These are phyloP conservation scores for Dinoponera quadriceps DNA, from an alignment of 1,140 invertebrate species.

Conservation along the genomic window DNA sequence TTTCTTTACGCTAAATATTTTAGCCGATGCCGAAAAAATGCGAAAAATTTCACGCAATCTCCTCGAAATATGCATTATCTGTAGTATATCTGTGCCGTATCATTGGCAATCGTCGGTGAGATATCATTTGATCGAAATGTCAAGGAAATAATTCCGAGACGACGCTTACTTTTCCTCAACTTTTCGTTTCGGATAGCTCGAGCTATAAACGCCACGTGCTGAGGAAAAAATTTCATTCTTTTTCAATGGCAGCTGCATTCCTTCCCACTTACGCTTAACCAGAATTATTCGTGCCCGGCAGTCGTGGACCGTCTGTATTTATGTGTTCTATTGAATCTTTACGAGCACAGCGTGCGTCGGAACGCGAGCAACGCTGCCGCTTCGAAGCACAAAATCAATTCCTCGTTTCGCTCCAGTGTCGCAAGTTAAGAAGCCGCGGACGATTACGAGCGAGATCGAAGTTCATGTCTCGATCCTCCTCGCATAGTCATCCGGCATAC, in stretches of 20 bases:
- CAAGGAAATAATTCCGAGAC: no score
- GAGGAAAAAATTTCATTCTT: no score
- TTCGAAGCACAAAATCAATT: background rate
- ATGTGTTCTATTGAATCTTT: background rate
- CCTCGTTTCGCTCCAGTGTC: background rate
- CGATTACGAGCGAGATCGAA: constrained; percentile 20
- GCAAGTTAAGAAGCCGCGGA: background rate
- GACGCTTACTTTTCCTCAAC: no score
- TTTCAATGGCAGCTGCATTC: no score
- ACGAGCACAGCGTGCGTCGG: background rate
- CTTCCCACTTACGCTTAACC: background rate
- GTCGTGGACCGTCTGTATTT: background rate
- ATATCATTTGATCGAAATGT: no score
- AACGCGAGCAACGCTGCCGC: background rate
- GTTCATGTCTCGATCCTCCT: constrained; percentile 21
- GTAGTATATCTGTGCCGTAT: no score
- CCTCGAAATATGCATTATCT: no score
- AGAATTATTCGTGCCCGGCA: constrained; percentile 2
- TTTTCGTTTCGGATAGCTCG: no score
- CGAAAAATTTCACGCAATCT: no score
- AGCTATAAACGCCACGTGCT: no score
- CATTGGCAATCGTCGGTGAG: no score
- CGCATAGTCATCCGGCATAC: background rate
- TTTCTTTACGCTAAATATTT: no score
- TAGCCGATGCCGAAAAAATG: background rate